phyloP scores from a whole-genome alignment of 2,113 vertebrate genomes.

The Mystacornis crossleyi region DNA sequence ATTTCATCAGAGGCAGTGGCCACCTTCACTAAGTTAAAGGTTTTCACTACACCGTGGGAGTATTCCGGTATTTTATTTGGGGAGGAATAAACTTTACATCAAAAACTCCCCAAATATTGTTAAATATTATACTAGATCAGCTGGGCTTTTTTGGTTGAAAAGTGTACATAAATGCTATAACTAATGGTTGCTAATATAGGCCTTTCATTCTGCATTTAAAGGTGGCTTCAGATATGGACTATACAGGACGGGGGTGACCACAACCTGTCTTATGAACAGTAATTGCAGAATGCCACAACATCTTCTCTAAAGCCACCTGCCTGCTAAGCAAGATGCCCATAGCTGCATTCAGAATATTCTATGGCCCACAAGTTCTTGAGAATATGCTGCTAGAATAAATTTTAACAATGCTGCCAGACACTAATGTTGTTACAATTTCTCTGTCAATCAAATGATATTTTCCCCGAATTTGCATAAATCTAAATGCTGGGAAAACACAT shows the following conservation, averaged over 20 bases:
- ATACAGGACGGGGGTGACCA: neutral
- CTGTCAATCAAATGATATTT: neutral
- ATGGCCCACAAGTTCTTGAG: neutral
- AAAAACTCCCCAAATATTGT: neutral
- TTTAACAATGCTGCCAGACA: neutral
- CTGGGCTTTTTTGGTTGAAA: neutral
- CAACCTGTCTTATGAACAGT: neutral
- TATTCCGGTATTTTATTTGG: neutral
- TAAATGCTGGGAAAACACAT: neutral
- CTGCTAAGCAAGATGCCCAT: neutral
- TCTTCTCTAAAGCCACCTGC: neutral
- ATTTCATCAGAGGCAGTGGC: neutral
- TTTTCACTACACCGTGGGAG: neutral
- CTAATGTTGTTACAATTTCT: neutral
- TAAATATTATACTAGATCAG: neutral
- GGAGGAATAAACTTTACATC: neutral
- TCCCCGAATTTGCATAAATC: slow-evolving; percentile 8
- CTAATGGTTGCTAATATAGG: neutral
- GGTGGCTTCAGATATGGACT: neutral
- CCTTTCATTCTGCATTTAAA: neutral
- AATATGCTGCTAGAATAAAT: neutral
- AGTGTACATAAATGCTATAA: neutral
- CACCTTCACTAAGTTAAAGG: neutral
- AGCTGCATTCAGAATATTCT: neutral
- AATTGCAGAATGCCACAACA: neutral